These are phyloP conservation scores for Baronia brevicornis DNA, from an alignment of 2,888 invertebrate genomes.

Conservation along the genomic window DNA sequence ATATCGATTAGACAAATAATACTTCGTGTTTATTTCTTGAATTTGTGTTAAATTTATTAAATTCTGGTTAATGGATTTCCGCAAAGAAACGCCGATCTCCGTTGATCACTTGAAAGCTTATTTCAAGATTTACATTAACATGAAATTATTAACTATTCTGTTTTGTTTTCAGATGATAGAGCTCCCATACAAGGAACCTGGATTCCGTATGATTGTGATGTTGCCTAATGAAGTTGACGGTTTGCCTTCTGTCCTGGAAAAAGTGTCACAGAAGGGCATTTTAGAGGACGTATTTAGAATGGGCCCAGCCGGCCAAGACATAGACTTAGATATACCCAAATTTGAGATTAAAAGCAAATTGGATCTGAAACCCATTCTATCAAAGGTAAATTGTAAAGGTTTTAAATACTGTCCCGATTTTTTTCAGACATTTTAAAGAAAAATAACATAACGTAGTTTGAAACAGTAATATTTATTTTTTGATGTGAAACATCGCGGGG, in stretches of 20 bases:
- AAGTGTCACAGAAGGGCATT: conserved; percentile 32
- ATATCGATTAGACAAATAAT: no score
- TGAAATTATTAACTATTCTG: no score
- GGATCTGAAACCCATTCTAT: conserved; percentile 36
- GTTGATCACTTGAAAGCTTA: no score
- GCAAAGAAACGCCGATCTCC: no score
- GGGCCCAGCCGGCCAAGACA: conserved; percentile 22
- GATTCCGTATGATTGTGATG: conserved; percentile 46
- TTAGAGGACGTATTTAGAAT: conserved; percentile 34
- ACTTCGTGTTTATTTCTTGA: no score
- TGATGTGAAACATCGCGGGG: no score
- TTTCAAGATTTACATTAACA: no score
- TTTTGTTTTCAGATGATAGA: conserved; percentile 43
- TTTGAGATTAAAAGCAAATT: conserved; percentile 38
- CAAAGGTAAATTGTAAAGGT: conserved; percentile 29
- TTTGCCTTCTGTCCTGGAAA: conserved; percentile 33
- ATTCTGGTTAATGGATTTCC: no score
- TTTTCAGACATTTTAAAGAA: not conserved
- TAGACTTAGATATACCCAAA: conserved; percentile 38
- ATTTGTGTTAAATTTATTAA: no score
- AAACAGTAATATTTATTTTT: no score
- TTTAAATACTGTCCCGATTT: no score
- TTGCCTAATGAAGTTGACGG: conserved; percentile 41
- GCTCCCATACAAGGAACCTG: conserved; percentile 41
- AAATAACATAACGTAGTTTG: not conserved